Evolutionary conservation across 2,797 vertebrate species (phyloP).

Genomic region (Craterocephalus amniculus): DNA sequence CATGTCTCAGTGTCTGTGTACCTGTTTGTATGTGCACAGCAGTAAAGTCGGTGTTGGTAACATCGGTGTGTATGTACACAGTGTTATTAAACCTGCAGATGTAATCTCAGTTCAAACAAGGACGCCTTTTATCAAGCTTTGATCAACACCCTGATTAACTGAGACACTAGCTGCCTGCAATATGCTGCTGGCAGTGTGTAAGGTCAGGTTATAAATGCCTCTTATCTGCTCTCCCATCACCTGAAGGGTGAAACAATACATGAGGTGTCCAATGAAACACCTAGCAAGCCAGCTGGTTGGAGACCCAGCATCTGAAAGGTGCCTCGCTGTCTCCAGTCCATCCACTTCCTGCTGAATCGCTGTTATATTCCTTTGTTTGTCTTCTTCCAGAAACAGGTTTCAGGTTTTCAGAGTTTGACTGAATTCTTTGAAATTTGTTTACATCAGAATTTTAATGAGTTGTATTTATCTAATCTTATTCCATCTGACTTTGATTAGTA

Average conservation of each 20-base stretch:
- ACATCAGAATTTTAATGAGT: background rate
- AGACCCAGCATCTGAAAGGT: conserved; percentile 49
- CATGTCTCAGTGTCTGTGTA: conserved; percentile 30
- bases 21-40: conserved; percentile 47
- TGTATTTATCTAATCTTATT: background rate
- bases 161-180: conserved; percentile 2
- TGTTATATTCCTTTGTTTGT: no score
- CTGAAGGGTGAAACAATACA: background rate
- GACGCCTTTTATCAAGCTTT: conserved; percentile 41
- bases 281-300: conserved; percentile 44
- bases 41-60: conserved; percentile 61
- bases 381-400: background rate
- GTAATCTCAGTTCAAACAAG: conserved; percentile 69
- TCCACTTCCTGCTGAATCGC: conserved; percentile 27
- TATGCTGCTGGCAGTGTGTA: conserved; percentile 14
- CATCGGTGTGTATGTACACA: conserved; percentile 61
- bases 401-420: background rate
- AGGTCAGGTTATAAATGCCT: conserved; percentile 6
- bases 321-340: conserved; percentile 50
- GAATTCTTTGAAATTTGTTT: background rate
- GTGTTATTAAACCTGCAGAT: conserved; percentile 66
- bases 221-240: conserved; percentile 7
- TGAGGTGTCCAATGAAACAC: conserved; percentile 21
- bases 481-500: background rate
- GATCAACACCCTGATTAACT: conserved; percentile 21